Evolutionary conservation across 2,113 vertebrate genomes (phyloP).

Genomic region (Trichomycterus rosablanca): DNA sequence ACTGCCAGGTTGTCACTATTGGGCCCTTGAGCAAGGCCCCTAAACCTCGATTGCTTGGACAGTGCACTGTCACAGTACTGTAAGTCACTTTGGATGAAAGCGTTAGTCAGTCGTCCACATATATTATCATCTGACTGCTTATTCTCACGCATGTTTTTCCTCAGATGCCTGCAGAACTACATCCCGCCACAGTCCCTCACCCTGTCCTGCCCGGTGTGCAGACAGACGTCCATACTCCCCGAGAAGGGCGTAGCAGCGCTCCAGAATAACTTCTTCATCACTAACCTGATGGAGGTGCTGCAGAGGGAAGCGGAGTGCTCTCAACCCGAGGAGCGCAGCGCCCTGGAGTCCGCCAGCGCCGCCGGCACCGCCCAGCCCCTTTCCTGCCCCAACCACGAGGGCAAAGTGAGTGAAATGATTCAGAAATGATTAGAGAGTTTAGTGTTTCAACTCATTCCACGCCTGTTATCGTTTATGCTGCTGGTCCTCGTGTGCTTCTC

Average conservation of each 20-base stretch:
- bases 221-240: conserved; percentile 90
- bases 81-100: too few relatives aligned
- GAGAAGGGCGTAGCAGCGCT: conserved; percentile 87
- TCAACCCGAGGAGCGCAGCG: conserved; percentile 69
- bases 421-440: too few relatives aligned
- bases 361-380: conserved; percentile 73
- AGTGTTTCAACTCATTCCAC: too few relatives aligned
- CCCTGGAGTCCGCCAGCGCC: conserved; percentile 75
- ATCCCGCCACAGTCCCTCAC: conserved; percentile 90
- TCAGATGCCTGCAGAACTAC: conserved; percentile 91
- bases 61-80: too few relatives aligned
- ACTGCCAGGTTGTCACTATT: too few relatives aligned
- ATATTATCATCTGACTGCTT: too few relatives aligned
- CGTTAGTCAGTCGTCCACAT: too few relatives aligned
- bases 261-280: conserved; percentile 97
- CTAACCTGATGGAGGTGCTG: conserved; percentile 92
- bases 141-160: conserved; percentile 32
- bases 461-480: background rate
- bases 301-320: conserved; percentile 76
- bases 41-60: too few relatives aligned
- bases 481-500: conserved; percentile 41
- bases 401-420: conserved; percentile 69
- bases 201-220: conserved; percentile 86
- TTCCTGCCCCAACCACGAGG: conserved; percentile 91
- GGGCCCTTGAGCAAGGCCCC: too few relatives aligned